Evolutionary conservation across 2,888 invertebrate genomes (phyloP).

Genomic region (Tetheella fluctuosa): DNA sequence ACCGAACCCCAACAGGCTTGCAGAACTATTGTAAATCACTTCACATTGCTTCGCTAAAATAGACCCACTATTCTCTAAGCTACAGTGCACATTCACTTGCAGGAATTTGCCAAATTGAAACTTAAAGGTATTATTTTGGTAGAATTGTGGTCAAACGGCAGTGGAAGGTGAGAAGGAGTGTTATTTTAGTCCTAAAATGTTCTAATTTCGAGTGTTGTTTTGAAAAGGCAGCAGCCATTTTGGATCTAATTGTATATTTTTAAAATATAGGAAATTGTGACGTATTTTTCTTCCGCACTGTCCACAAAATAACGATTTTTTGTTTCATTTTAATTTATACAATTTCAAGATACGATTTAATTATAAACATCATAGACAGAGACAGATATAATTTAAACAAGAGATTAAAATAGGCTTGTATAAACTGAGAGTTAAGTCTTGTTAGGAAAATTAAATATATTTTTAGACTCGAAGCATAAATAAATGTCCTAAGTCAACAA

Average conservation of each 20-base stretch:
- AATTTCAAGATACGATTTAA: no score
- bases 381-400: no score
- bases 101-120: constrained; percentile 59
- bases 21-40: constrained; percentile 66
- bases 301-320: no score
- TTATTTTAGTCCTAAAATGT: constrained; percentile 66
- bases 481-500: not conserved
- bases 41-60: constrained; percentile 37
- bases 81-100: constrained; percentile 49
- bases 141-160: constrained; percentile 56
- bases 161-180: constrained; percentile 57
- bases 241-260: not conserved
- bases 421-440: no score
- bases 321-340: no score
- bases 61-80: constrained; percentile 34
- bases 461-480: not conserved
- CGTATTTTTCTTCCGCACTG: no score
- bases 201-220: constrained; percentile 59
- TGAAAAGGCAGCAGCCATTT: constrained; percentile 13
- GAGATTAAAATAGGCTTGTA: no score
- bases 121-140: constrained; percentile 37
- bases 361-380: no score
- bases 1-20: constrained; percentile 68
- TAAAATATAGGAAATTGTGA: no score
- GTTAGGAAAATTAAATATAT: not conserved